These are phyloP conservation scores for Acrocera orbiculus DNA, from an alignment of 2,888 invertebrate species.

Conservation along the genomic window DNA sequence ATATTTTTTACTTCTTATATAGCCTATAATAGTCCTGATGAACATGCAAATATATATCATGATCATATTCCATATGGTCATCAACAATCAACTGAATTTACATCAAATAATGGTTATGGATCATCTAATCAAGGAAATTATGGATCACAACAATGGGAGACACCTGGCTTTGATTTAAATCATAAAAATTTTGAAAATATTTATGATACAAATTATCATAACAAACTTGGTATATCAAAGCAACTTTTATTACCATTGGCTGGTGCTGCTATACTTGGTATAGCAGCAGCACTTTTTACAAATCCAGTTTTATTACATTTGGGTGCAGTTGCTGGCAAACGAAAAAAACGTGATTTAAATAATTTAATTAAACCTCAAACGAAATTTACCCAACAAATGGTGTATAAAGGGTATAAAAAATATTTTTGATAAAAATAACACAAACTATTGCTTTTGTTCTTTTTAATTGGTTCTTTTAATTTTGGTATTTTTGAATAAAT, in stretches of 20 bases:
- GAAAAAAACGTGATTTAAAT: no score
- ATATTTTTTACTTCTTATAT: neutral
- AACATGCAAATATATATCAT: neutral
- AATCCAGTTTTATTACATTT: slow-evolving; percentile 64
- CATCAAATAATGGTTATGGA: slow-evolving; percentile 9
- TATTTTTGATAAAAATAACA: no score
- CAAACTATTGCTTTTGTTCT: no score
- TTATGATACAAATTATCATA: slow-evolving; percentile 4
- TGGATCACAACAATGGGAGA: neutral
- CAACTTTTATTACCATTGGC: slow-evolving; percentile 53
- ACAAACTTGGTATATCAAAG: slow-evolving; percentile 24
- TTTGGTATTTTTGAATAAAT: no score
- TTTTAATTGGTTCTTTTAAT: no score
- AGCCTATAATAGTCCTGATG: slow-evolving; percentile 2
- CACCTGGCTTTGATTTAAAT: slow-evolving; percentile 7
- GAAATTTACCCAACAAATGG: no score
- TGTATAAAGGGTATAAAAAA: no score
- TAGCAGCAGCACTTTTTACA: slow-evolving; percentile 58
- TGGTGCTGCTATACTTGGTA: slow-evolving; percentile 62
- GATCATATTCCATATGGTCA: slow-evolving; percentile 13
- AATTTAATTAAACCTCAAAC: no score
- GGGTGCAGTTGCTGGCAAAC: slow-evolving; percentile 51
- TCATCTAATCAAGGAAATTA: slow-evolving; percentile 1
- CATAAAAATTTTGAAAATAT: slow-evolving; percentile 11
- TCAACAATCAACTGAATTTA: slow-evolving; percentile 14